Evolutionary conservation across 1,140 invertebrate species (phyloP).

Genomic region (Heterodera schachtii): DNA sequence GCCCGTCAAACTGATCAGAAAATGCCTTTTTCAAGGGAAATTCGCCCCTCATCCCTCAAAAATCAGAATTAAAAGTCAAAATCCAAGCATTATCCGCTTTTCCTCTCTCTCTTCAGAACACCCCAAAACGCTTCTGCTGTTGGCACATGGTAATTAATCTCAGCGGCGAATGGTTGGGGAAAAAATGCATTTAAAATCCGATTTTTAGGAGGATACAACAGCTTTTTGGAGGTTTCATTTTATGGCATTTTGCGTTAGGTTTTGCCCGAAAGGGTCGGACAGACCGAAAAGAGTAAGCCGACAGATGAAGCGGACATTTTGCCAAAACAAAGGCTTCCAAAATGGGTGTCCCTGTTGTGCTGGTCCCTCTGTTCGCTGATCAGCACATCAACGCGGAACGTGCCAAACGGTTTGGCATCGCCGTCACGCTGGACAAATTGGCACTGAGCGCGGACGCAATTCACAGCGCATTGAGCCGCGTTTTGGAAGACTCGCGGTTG

Average conservation of each 20-base stretch:
- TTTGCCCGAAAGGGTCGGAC: no score
- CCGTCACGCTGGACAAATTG: slow-evolving; percentile 47
- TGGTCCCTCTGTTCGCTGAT: slow-evolving; percentile 65
- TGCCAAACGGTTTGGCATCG: slow-evolving; percentile 58
- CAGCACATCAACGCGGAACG: slow-evolving; percentile 64
- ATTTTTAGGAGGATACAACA: slow-evolving; percentile 58
- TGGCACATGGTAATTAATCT: slow-evolving; percentile 54
- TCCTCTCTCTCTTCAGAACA: slow-evolving; percentile 50
- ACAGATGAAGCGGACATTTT: no score
- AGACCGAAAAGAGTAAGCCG: no score
- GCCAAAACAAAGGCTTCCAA: slow-evolving; percentile 43
- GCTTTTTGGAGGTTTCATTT: slow-evolving; percentile 50
- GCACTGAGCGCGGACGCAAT: slow-evolving; percentile 46
- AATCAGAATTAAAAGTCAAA: no score
- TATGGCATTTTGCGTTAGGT: no score
- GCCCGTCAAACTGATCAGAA: no score
- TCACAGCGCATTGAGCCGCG: slow-evolving; percentile 44
- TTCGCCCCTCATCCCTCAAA: no score
- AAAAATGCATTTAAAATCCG: neutral
- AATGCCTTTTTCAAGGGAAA: no score
- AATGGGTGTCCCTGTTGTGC: slow-evolving; percentile 61
- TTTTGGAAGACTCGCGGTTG: slow-evolving; percentile 49
- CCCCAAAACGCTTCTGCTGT: slow-evolving; percentile 55
- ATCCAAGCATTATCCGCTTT: no score
- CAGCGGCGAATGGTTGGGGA: no score